phyloP scores from a whole-genome alignment of 1,140 invertebrate species.

The Chrysoperla carnea region DNA sequence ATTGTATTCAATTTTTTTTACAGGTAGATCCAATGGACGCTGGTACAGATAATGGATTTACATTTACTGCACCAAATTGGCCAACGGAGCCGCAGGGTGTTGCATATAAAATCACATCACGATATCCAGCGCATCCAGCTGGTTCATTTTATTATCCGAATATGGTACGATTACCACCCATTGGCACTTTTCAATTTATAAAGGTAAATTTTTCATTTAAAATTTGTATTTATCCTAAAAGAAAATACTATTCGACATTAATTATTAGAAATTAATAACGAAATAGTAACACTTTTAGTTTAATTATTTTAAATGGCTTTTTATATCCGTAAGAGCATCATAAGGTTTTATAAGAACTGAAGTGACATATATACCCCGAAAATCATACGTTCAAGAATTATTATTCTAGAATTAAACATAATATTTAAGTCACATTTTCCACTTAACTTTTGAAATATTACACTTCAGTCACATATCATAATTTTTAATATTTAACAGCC shows the following conservation, averaged over 20 bases:
- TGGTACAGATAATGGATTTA: slow-evolving; percentile 92
- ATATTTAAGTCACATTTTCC: too few relatives aligned
- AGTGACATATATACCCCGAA: too few relatives aligned
- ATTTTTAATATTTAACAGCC: too few relatives aligned
- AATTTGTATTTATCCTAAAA: too few relatives aligned
- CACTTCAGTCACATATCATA: too few relatives aligned
- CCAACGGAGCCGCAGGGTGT: slow-evolving; percentile 77
- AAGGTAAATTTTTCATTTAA: slow-evolving; percentile 38
- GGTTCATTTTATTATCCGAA: slow-evolving; percentile 91
- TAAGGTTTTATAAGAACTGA: too few relatives aligned
- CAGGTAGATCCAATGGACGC: slow-evolving; percentile 89
- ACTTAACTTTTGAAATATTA: too few relatives aligned
- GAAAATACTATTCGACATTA: too few relatives aligned
- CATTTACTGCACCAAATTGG: slow-evolving; percentile 91
- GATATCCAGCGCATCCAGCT: slow-evolving; percentile 77
- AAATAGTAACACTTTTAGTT: too few relatives aligned
- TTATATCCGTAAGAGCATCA: neutral
- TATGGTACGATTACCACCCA: slow-evolving; percentile 67
- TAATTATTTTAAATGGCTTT: neutral
- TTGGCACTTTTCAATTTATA: slow-evolving; percentile 78
- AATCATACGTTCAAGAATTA: too few relatives aligned
- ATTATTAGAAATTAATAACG: too few relatives aligned
- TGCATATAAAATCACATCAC: slow-evolving; percentile 78
- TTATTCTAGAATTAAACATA: too few relatives aligned
- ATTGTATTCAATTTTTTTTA: slow-evolving; percentile 2